Evolutionary conservation across 2,888 invertebrate genomes (phyloP).

Genomic region (Nephrocerus scutellatus): DNA sequence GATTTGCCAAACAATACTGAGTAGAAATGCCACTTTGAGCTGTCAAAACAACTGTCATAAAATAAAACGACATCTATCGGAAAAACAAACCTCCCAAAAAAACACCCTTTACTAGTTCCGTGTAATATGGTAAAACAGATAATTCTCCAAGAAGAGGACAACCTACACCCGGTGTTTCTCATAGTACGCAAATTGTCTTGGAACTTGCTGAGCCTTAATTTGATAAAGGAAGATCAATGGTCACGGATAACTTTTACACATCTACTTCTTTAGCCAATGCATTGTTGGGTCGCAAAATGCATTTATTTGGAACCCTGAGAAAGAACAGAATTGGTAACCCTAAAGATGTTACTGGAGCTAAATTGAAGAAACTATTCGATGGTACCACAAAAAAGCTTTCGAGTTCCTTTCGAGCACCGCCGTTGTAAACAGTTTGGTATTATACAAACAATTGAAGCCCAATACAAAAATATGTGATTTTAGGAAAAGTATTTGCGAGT

Average conservation of each 20-base stretch:
- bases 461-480: too few species aligned
- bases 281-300: constrained; percentile 1
- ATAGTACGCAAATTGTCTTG: constrained; percentile 3
- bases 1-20: too few species aligned
- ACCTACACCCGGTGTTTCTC: not conserved
- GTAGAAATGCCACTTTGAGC: too few species aligned
- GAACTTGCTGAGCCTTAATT: constrained; percentile 1
- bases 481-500: too few species aligned
- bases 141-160: not conserved
- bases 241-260: constrained; percentile 5
- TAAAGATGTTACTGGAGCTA: not conserved
- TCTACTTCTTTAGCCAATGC: constrained; percentile 1
- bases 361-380: too few species aligned
- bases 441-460: too few species aligned
- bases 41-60: too few species aligned
- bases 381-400: constrained; percentile 7
- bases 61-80: too few species aligned
- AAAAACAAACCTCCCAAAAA: too few species aligned
- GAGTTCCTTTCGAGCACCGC: not conserved
- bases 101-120: constrained; percentile 1
- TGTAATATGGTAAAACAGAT: constrained; percentile 5
- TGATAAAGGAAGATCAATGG: constrained; percentile 2
- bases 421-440: too few species aligned
- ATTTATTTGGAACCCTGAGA: not conserved
- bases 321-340: constrained; percentile 1